Evolutionary conservation across 1,140 invertebrate species (phyloP).

Genomic region (Caenorhabditis latens): DNA sequence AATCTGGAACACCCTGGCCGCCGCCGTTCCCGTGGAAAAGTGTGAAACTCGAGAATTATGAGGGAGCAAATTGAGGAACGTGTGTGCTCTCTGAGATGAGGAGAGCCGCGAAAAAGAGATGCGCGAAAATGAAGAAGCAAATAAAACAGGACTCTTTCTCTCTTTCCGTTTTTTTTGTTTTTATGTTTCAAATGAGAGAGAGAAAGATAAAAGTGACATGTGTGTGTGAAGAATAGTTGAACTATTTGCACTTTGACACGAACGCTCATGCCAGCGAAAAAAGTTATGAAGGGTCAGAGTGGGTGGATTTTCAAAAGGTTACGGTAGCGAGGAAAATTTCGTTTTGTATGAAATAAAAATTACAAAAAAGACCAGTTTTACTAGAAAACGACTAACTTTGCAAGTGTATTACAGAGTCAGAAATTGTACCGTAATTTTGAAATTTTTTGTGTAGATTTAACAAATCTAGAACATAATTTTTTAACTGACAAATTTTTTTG

Average conservation of each 20-base stretch:
- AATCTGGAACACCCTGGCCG: conserved; percentile 6
- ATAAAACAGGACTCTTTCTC: not conserved
- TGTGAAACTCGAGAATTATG: conserved; percentile 2
- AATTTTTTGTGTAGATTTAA: no score
- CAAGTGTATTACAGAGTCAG: no score
- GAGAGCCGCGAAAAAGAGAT: not conserved
- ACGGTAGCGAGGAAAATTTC: no score
- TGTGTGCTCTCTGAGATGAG: not conserved
- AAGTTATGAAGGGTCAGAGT: not conserved
- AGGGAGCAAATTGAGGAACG: not conserved
- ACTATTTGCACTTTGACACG: conserved; percentile 15
- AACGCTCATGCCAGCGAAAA: not conserved
- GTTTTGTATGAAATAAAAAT: no score
- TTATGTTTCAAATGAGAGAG: not conserved
- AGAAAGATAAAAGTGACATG: no score
- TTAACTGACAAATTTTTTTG: no score
- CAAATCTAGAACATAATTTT: no score
- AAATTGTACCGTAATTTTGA: no score
- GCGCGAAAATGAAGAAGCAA: not conserved
- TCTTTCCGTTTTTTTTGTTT: not conserved
- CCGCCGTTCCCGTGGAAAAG: no score
- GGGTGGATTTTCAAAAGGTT: not conserved
- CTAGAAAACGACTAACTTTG: no score
- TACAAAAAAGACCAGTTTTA: no score
- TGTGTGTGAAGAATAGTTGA: not conserved